Base-by-base conservation (phyloP, 2,888 invertebrate genomes). In the Cosmia trapezina region DNA sequence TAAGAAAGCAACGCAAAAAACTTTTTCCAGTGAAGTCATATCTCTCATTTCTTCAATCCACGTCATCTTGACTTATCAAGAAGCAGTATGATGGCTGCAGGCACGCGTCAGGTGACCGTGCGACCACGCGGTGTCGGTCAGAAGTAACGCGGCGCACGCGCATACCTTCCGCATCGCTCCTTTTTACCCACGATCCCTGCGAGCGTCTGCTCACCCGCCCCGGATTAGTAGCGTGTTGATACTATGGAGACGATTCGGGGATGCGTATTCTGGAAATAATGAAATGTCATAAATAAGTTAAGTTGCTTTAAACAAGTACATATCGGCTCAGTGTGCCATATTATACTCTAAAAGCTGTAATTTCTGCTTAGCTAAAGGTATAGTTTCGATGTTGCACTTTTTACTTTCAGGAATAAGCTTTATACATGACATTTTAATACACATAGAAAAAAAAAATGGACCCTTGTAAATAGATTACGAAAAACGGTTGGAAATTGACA, bases 121-220 rank as follows among this genome's bases (percentile, higher is more conserved):
- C 63, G 63, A 37, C 37, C 14, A 43, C 19, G 83, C 70, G 80
- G 78, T 64, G 69, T 56, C 62, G 83, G 51, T 71, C 73, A 71
- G 11, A 78, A 73, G 74, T 54, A 71, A 66, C 61, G 72, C 70
- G 70, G 61, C 69, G 68, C 70, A 45, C 33, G 33, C 70, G 76
- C 77, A 73, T 75, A n/a, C 73, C 72, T 78, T 81, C 81, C 80
- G 80, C 81, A 81, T 78, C 47, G 73, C 59, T 62, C 43, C 67
- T 86, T 86, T 86, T 86, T 85, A 62, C 69, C 74, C 72, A 76
- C 86, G 81, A 75, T 78, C 76, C 54, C 80, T 65, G 64, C 67
- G 53, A 68, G 76, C 56, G 64, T 56, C 74, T 80, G 83, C 80
- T 83, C 78, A 80, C 80, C 70, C 63, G 68, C 60, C 19, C 33